Evolutionary conservation across 2,113 vertebrate species (phyloP), one percentile per base, ranked within the genome.

Genomic region (Takifugu flavidus): DNA sequence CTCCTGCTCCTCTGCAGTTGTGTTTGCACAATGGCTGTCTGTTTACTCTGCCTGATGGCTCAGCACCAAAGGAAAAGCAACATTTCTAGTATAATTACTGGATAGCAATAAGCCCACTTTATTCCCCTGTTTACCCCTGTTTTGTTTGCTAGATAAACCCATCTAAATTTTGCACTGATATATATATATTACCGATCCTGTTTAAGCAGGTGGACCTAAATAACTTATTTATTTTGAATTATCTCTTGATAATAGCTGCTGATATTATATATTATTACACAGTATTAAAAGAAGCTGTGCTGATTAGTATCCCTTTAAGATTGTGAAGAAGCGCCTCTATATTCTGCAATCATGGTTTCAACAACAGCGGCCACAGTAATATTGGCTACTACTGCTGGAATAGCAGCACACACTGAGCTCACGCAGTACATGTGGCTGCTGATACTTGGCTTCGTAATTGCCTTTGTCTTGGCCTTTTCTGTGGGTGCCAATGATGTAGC

Each of bases 401-500:
- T 52, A 2, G 15, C 42, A 2, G 11, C 34, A 4, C 6, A 79
- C 0, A 25, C 25, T 3, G 65, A 87, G 0, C n/a, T 88, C 63
- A 67, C 47, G 0, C 55, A 29, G 0, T 92, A 91, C 66, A 78
- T 92, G 45, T 99, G 96, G 96, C 87, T 99, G 84, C 86, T 98
- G 34, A 53, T 95, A 2, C 59, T 98, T 34, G 97, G 97, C 62
- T 98, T 99, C 71, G 20, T 97, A 82, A 98, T 99, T 2, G 97
- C 97, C 53, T 98, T 99, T 62, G 20, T 99, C 53, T 74, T 99
- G 72, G 97, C 97, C 20, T 99, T 99, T 83, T 99, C 97, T 0
- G 97, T 99, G 0, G 96, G 97, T 0, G 97, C 97, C 80, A 99
- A 99, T 53, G 97, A 99, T 2, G 97, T 98, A 5, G 97, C 97